These are phyloP conservation scores for Megathymus violae DNA, from an alignment of 1,140 invertebrate species.

Conservation along the genomic window DNA sequence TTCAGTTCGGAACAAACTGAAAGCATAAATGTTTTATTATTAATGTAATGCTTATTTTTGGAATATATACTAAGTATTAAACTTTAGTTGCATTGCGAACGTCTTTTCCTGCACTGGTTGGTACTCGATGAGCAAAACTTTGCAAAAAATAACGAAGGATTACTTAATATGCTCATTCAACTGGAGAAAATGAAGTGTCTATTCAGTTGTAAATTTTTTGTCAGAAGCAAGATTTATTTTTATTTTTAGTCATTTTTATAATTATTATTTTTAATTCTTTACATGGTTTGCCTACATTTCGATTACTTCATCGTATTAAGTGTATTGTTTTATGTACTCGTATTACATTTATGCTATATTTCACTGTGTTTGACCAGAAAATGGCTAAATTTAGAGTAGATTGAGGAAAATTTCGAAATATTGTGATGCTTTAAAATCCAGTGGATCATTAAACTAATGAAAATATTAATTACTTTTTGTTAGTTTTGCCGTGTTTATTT, in stretches of 20 bases:
- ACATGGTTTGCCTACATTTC: background rate
- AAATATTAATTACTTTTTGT: background rate
- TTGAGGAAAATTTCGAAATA: background rate
- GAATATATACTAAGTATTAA: slow-evolving; percentile 1
- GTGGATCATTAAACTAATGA: background rate
- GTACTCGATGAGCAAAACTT: background rate
- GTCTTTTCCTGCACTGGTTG: background rate
- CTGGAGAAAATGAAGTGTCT: too few species aligned
- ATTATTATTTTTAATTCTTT: slow-evolving; percentile 2
- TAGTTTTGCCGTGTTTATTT: background rate
- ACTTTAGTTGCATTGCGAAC: background rate
- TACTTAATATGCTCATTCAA: too few species aligned
- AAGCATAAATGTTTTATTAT: background rate
- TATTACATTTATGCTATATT: background rate
- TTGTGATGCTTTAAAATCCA: slow-evolving; percentile 3
- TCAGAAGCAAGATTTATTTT: background rate
- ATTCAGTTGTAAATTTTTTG: background rate
- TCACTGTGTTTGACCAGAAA: background rate
- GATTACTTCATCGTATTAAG: background rate
- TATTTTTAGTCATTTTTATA: slow-evolving; percentile 2
- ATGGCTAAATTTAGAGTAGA: background rate
- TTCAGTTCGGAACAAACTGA: background rate
- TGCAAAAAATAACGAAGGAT: too few species aligned
- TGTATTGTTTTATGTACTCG: slow-evolving; percentile 2
- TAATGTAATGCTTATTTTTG: slow-evolving; percentile 6